phyloP scores from a whole-genome alignment of 2,797 vertebrate genomes.

The Pelodytes ibericus region DNA sequence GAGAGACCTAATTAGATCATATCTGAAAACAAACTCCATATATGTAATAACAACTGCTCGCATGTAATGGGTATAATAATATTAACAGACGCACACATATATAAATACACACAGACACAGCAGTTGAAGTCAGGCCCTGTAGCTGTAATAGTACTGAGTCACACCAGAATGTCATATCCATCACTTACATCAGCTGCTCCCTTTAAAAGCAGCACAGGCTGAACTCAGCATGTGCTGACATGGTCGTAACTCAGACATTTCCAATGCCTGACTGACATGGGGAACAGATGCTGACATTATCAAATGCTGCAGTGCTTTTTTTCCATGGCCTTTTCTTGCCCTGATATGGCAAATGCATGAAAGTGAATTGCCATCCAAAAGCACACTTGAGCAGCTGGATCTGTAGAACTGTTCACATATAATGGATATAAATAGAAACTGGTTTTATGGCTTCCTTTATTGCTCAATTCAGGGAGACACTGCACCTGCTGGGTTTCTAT shows the following conservation, averaged over 20 bases:
- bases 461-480: conserved; percentile 77
- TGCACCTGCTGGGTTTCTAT: conserved; percentile 76
- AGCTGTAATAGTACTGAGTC: conserved; percentile 68
- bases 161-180: conserved; percentile 77
- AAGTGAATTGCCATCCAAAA: conserved; percentile 77
- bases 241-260: conserved; percentile 79
- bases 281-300: conserved; percentile 99
- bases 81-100: background rate
- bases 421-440: conserved; percentile 88
- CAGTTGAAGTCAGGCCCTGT: conserved; percentile 60
- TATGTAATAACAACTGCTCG: too few species aligned
- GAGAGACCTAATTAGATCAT: too few species aligned
- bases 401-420: conserved; percentile 73
- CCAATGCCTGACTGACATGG: conserved; percentile 89
- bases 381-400: conserved; percentile 81
- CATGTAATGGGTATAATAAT: too few species aligned
- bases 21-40: too few species aligned
- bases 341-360: conserved; percentile 92
- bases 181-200: conserved; percentile 78
- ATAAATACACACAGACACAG: background rate
- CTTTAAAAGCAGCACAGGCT: conserved; percentile 72
- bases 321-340: conserved; percentile 85
- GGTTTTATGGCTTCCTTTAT: conserved; percentile 74
- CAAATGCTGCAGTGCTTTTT: conserved; percentile 88
- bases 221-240: conserved; percentile 83